Conservation (phyloP, 2,113 vertebrate genomes). For the Struthio camelus region DNA sequence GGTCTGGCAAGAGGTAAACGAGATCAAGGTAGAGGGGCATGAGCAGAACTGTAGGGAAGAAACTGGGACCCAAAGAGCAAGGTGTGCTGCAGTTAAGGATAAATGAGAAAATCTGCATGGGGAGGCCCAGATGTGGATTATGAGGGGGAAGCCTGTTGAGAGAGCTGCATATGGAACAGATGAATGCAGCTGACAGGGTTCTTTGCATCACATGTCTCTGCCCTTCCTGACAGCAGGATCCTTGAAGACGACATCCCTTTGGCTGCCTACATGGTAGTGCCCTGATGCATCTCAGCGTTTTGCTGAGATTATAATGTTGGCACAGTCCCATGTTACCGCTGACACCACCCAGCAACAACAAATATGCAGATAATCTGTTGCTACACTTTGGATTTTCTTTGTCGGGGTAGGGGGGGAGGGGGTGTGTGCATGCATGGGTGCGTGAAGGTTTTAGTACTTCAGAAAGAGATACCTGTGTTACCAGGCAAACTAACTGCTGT, state of each 20-base stretch:
- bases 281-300: neutral
- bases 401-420: too few species aligned
- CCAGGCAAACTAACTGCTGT: neutral
- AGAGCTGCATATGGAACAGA: neutral
- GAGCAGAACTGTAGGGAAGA: neutral
- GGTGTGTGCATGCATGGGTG: neutral
- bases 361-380: neutral
- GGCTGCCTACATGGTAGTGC: slow-evolving; percentile 21
- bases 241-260: neutral
- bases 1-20: neutral
- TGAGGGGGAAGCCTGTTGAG: neutral
- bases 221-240: neutral
- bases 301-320: neutral
- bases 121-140: neutral
- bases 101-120: rapidly evolving
- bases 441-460: neutral
- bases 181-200: neutral
- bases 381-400: neutral
- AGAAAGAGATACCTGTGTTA: neutral
- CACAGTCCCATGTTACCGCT: neutral
- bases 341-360: neutral
- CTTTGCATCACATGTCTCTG: neutral
- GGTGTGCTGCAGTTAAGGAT: neutral
- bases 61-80: neutral
- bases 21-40: neutral